Evolutionary conservation across 2,797 vertebrate genomes (phyloP).

Genomic region (Trachurus trachurus): DNA sequence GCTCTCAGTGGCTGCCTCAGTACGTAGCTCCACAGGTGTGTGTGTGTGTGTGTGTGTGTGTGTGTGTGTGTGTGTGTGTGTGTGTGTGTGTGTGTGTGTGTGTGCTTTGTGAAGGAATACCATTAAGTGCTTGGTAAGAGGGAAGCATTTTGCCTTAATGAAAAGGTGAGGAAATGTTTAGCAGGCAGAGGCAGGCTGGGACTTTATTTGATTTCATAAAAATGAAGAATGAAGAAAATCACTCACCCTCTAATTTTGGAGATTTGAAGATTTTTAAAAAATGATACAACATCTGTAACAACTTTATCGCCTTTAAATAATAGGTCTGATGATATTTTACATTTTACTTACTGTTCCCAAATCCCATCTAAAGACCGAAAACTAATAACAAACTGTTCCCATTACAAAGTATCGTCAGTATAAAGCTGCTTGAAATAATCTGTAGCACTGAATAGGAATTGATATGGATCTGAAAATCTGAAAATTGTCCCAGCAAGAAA

Average conservation of each 20-base stretch:
- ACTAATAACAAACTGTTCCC: not conserved
- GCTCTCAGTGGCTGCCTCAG: conserved; percentile 89
- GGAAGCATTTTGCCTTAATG: conserved; percentile 10
- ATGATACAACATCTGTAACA: no score
- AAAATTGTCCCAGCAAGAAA: no score
- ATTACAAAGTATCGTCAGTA: no score
- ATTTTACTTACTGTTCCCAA: not conserved
- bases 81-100: conserved; percentile 38
- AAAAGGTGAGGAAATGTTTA: conserved; percentile 26
- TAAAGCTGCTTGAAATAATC: no score
- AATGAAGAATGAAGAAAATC: not conserved
- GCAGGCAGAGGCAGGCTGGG: not conserved
- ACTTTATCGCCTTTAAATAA: not conserved
- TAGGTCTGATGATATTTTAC: not conserved
- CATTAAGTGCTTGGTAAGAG: conserved; percentile 43
- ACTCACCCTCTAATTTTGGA: not conserved
- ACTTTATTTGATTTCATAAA: conserved; percentile 10
- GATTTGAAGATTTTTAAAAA: not conserved
- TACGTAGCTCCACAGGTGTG: conserved; percentile 52
- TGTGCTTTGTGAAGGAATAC: conserved; percentile 6
- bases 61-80: conserved; percentile 3
- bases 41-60: conserved; percentile 2
- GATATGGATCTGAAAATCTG: no score
- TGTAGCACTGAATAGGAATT: no score
- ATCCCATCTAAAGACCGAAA: not conserved